Base-by-base conservation (phyloP, 2,888 invertebrate genomes). In the Steinernema scapterisci region DNA sequence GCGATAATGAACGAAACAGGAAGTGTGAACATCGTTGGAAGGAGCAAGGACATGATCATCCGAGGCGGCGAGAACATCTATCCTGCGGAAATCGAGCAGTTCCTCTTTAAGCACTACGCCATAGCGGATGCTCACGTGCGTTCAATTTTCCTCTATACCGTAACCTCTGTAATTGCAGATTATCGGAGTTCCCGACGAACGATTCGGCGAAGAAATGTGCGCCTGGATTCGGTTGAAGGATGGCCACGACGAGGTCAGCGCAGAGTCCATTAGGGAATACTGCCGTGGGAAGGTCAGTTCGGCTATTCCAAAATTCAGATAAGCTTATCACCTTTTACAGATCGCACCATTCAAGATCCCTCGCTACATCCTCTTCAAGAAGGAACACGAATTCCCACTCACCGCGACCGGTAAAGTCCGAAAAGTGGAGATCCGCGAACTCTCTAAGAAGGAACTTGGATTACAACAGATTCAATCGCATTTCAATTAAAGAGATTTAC, bases 291-390 rank as follows among this genome's bases (percentile, higher is more conserved):
- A 88, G 87, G 63, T 63, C 3, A 25, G 3, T 19, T 16, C 48
- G 13, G 7, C 48, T 48, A 16, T 48, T 5, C 19, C n/a, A n/a
- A n/a, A n/a, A n/a, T n/a, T n/a, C n/a, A n/a, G n/a, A n/a, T n/a
- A n/a, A n/a, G n/a, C n/a, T n/a, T n/a, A n/a, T n/a, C n/a, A n/a
- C n/a, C 11, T 13, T 38, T 63, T 81, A 13, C 77, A 91, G 89
- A 90, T 95, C 54, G 91, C 94, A 0, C 90, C 91, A 81, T 94
- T 91, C 88, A 95, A 95, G 88, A 91, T 94, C 54, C 95, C 95
- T 0, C 91, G 91, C 63, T 90, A 92, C 78, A 85, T 94, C 3
- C 89, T 91, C 80, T 90, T 92, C 80, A 90, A 92, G 0, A 82
- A 81, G 70, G 82, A 84, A 75, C 75, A 78, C 56, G 91, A 91